Evolutionary conservation across 2,113 vertebrate genomes (phyloP).

Genomic region (Vanacampus margaritifer): DNA sequence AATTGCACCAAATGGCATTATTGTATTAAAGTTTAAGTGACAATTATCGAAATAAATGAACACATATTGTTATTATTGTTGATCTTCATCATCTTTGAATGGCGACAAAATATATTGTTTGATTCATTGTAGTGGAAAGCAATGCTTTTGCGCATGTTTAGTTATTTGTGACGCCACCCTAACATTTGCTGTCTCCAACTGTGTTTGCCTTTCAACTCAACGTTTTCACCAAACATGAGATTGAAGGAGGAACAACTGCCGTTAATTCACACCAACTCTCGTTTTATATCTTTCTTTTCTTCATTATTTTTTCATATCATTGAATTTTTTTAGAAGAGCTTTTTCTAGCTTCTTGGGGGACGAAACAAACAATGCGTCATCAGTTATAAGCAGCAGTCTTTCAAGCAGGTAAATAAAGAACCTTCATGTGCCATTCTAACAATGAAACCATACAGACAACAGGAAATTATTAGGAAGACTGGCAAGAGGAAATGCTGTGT

Average conservation of each 20-base stretch:
- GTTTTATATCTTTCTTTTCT: neutral
- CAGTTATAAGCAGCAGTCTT: constrained; percentile 1
- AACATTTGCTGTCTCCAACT: neutral
- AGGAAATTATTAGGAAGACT: constrained; percentile 77
- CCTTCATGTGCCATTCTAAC: constrained; percentile 61
- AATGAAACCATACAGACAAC: constrained; percentile 70
- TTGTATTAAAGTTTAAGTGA: too few relatives aligned
- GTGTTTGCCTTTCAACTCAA: constrained; percentile 20
- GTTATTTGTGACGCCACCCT: neutral
- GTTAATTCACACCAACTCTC: neutral
- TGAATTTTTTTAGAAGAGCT: neutral
- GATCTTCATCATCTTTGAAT: too few relatives aligned
- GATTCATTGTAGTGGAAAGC: neutral
- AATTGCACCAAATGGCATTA: too few relatives aligned
- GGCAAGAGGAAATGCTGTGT: constrained; percentile 66
- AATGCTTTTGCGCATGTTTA: neutral
- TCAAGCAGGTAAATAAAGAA: constrained; percentile 66
- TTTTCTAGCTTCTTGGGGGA: neutral
- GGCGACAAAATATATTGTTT: too few relatives aligned
- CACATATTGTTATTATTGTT: too few relatives aligned
- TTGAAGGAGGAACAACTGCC: neutral
- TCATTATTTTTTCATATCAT: too few relatives aligned
- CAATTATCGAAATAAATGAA: too few relatives aligned
- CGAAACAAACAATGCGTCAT: constrained; percentile 20
- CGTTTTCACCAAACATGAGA: neutral